Evolutionary conservation across 2,113 vertebrate species (phyloP), one percentile per base, ranked within the genome.

Genomic region (Piaya cayana): DNA sequence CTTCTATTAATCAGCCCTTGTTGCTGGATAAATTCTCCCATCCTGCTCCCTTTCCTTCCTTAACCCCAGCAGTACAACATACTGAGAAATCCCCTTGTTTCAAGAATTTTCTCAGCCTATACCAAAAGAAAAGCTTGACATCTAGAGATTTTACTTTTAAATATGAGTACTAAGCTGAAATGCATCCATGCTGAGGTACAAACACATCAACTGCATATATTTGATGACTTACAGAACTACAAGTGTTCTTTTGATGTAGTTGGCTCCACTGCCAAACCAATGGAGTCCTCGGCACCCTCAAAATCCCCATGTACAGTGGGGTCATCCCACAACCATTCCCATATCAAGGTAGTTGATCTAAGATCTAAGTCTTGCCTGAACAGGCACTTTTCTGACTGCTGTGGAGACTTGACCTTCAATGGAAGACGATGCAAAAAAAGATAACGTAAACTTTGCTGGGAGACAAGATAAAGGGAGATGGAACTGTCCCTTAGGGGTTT

Each of bases 341-440:
- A 4, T 12, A 8, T 3, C 26, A n/a, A 4, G 4, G 72, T 23
- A 68, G 56, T 18, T 78, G 6, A 4, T 0, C 8, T 8, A 5
- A 8, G 29, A 63, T 5, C 47, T 36, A 62, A 34, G 12, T 13
- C 64, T 45, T 2, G 2, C n/a, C 45, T 15, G 62, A 90, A 43
- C 20, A 68, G 15, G 30, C 55, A 11, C 36, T 60, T 68, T 52
- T 60, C 39, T 1, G 6, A 12, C 23, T 52, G 52, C 65, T 30
- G 32, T 12, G 36, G 26, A 80, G 82, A 43, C 23, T 4, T 55
- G 43, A 69, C 45, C 67, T 92, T 67, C 64, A 49, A 30, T 1
- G 1, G 58, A 75, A 82, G 58, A 36, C 1, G 4, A 39, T 3
- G 58, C 39, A 76, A 62, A 58, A 25, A 36, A 68, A 84, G 39